Evolutionary conservation across 2,888 invertebrate species (phyloP), one percentile per base, ranked within the genome.

Genomic region (Atherix ibis): DNA sequence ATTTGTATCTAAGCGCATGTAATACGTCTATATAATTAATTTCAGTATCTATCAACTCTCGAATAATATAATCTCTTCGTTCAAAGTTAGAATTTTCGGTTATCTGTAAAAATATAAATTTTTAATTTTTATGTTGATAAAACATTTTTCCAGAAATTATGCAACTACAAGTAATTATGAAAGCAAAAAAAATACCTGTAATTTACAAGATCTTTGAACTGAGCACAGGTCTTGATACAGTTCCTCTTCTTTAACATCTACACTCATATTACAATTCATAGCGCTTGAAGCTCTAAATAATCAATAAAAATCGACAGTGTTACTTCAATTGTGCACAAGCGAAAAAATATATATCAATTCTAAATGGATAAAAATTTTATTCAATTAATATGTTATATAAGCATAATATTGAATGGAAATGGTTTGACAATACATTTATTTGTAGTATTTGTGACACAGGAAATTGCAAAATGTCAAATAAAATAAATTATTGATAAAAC

Each of bases 11-110:
- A 32, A 91, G 69, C 63, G 87, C 91, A 51, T 73, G 74, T 34
- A 98, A 67, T 9, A 94, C 95, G 51, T 91, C 88, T 31, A 94
- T 79, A 56, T 97, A 98, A 62, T 97, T 97, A 50, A 79, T 79
- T 62, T 98, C 98, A 0, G 98, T 98, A 57, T 95, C 95, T 25
- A 95, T 74, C 35, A 98, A 66, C 59, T 98, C 98, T 43, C 82
- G 73, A 50, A 88, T 83, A 30, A 87, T 85, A 56, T 88, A 89
- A 59, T 95, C 94, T 39, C 94, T 69, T 58, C 92, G 94, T 58
- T 89, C 91, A 45, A 73, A 60, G 47, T 70, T 72, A 46, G 70
- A 70, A 44, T 68, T 65, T 38, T 67, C 64, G 39, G 65, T 60
- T 40, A 66, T 65, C 48, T 66, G 54, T 66, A 67, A 26, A 17